phyloP scores from a whole-genome alignment of 2,888 invertebrate species.

The Drosophila diplacantha region DNA sequence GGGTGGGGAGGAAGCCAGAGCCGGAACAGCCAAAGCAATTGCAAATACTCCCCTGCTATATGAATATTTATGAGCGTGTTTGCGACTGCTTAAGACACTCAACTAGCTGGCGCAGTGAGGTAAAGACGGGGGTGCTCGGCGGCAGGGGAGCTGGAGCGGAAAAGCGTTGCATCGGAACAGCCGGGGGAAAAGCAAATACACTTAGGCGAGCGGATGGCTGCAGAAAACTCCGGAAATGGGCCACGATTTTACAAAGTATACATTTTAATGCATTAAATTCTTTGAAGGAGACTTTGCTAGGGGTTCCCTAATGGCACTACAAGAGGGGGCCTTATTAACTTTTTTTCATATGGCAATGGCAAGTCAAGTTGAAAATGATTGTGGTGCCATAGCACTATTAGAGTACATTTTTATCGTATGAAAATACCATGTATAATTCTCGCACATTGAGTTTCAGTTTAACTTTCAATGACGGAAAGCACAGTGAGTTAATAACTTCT shows the following conservation, averaged over 20 bases:
- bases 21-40: conserved; percentile 53
- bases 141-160: conserved; percentile 1
- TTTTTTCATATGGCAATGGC: too few relatives aligned
- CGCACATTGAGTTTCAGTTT: too few relatives aligned
- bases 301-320: not conserved
- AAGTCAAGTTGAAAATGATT: too few relatives aligned
- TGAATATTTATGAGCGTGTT: conserved; percentile 65
- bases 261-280: conserved; percentile 10
- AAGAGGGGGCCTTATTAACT: too few relatives aligned
- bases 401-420: too few relatives aligned
- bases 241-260: conserved; percentile 10
- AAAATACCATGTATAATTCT: too few relatives aligned
- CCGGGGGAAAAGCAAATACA: conserved; percentile 15
- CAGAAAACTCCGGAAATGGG: conserved; percentile 13
- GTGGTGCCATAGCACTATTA: too few relatives aligned
- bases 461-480: too few relatives aligned
- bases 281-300: not conserved
- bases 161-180: conserved; percentile 27
- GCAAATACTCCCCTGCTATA: conserved; percentile 56
- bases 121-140: not conserved
- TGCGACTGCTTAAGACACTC: conserved; percentile 61
- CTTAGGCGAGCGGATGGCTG: conserved; percentile 15
- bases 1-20: conserved; percentile 4
- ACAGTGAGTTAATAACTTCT: too few relatives aligned
- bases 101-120: conserved; percentile 15